phyloP scores from a whole-genome alignment of 2,113 vertebrate genomes.

The Oryzias javanicus region DNA sequence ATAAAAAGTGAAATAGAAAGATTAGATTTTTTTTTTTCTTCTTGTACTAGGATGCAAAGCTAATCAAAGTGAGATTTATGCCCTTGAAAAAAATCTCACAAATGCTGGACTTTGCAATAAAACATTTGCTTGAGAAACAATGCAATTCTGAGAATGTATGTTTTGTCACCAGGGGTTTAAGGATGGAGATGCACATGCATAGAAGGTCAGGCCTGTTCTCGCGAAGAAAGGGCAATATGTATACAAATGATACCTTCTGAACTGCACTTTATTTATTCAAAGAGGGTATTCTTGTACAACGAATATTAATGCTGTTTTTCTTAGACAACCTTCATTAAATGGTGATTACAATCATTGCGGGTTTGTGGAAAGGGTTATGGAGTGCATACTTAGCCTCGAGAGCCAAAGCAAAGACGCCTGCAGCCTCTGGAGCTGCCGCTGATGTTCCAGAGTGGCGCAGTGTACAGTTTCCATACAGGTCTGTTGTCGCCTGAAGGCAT shows the following conservation, averaged over 20 bases:
- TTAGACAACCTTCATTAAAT: slow-evolving; percentile 10
- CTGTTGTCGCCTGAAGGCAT: slow-evolving; percentile 90
- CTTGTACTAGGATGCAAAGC: slow-evolving; percentile 27
- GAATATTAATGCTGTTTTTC: slow-evolving; percentile 11
- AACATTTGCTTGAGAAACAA: slow-evolving; percentile 12
- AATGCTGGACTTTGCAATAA: slow-evolving; percentile 18
- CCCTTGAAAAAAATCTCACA: slow-evolving; percentile 29
- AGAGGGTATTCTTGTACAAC: slow-evolving; percentile 2
- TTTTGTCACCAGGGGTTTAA: not conserved
- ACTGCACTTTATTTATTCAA: slow-evolving; percentile 7
- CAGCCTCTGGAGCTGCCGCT: slow-evolving; percentile 95
- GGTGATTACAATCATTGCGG: slow-evolving; percentile 19
- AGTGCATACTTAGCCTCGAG: slow-evolving; percentile 95
- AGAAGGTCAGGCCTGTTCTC: slow-evolving; percentile 13
- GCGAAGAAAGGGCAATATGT: not conserved
- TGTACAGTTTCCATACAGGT: slow-evolving; percentile 97
- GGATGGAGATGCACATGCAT: not conserved
- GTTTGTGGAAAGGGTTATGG: slow-evolving; percentile 12
- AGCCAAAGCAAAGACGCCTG: slow-evolving; percentile 95
- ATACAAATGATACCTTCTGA: slow-evolving; percentile 14
- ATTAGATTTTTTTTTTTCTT: slow-evolving; percentile 12
- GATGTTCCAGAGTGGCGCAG: slow-evolving; percentile 97
- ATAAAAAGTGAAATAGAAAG: slow-evolving; percentile 22
- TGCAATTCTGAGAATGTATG: not conserved
- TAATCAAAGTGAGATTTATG: slow-evolving; percentile 34